phyloP scores from a whole-genome alignment of 2,888 invertebrate genomes.

The Cylloceria caligata region DNA sequence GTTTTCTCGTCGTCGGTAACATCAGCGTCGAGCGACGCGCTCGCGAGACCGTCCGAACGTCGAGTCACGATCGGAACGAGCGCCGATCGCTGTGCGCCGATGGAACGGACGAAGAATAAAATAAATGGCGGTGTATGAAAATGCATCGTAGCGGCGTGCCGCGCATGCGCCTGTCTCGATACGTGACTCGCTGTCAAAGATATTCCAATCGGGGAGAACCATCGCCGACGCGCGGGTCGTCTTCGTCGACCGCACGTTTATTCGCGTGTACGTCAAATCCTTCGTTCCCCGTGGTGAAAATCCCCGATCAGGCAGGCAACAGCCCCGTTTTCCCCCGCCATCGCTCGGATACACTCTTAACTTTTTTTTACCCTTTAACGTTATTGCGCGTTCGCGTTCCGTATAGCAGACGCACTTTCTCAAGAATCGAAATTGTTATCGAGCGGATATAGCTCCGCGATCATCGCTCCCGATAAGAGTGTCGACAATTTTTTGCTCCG shows the following conservation, averaged over 20 bases:
- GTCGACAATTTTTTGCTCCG: background rate
- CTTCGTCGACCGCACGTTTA: background rate
- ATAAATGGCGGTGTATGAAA: constrained; percentile 70
- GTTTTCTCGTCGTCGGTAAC: background rate
- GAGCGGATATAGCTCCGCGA: background rate
- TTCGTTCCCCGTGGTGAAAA: constrained; percentile 45
- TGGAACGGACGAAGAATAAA: constrained; percentile 51
- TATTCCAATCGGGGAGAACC: constrained; percentile 61
- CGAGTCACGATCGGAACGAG: constrained; percentile 36
- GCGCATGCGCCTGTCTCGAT: constrained; percentile 66
- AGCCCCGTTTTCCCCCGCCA: too few species aligned
- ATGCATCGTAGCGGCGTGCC: constrained; percentile 63
- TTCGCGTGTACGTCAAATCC: constrained; percentile 54
- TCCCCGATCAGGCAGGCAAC: constrained; percentile 33
- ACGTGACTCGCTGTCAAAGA: constrained; percentile 64
- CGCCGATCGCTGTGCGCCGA: constrained; percentile 25
- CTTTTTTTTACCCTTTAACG: constrained; percentile 1
- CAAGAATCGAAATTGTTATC: constrained; percentile 59
- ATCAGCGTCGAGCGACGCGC: constrained; percentile 5
- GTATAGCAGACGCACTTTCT: constrained; percentile 46
- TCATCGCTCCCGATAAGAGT: constrained; percentile 10
- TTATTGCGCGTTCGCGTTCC: constrained; percentile 37
- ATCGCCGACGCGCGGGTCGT: background rate
- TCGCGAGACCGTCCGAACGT: constrained; percentile 24
- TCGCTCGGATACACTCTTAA: constrained; percentile 40